Base-by-base conservation (phyloP, 2,113 vertebrate species). In the Phalacrocorax brasilianus region DNA sequence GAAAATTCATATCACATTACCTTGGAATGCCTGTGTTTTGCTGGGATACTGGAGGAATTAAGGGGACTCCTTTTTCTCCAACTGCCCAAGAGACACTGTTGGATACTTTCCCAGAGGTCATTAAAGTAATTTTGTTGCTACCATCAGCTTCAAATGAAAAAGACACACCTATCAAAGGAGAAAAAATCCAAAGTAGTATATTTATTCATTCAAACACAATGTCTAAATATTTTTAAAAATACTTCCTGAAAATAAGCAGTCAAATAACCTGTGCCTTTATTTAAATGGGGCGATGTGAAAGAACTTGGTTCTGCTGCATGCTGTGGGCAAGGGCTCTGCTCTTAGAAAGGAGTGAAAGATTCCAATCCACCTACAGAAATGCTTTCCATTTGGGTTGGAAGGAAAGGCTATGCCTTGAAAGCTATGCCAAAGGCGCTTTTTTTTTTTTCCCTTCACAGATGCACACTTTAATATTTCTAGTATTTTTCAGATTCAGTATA, bases 61-160 rank as follows among this genome's bases (percentile, higher is more conserved):
- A 98, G 10, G 99, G 99, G 18, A 98, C 82, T 33, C 98, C 99
- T 11, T 99, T 98, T 33, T 99, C 98, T 83, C 99, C 99, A 23
- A 98, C 52, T 7, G 98, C 99, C 99, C 99, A 99, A 2, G 99
- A 99, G 50, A 99, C 99, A 52, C 98, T 98, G 95, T 98, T 99
- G 12, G 99, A 98, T 88, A 99, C 95, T 80, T 99, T 99, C 44
- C 99, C 99, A 6, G 99, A 99, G n/a, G 99, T 99, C 98, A 99
- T 96, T 90, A 99, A 98, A 83, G 92, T 98, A 88, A 99, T 97
- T 68, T 96, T 98, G 92, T 99, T 99, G 80, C 98, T 98, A 26
- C 99, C 99, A 35, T 99, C 99, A 24, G 98, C 98, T 97, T 99
- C 98, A 84, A 99, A 99, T 32, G 99, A 99, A 96, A 99, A 98